A percentile compares a stretch with the other conserved stretches of the same genome.
These are phyloP conservation scores for Bactericera cockerelli DNA, from an alignment of 1,140 invertebrate species.

Conservation along the genomic window DNA sequence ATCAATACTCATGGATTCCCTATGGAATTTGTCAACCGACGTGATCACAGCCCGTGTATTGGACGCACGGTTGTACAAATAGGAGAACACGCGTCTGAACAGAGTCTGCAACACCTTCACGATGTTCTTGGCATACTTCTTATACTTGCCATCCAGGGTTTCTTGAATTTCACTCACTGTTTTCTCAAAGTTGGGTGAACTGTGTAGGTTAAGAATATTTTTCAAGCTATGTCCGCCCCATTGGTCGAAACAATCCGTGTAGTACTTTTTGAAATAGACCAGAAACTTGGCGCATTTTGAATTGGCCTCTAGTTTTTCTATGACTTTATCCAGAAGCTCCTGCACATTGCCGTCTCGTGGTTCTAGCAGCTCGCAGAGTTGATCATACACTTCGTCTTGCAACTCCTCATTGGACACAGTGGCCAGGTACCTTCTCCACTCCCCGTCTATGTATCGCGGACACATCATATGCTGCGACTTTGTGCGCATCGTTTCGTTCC, in stretches of 20 bases:
- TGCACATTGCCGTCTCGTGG: not conserved
- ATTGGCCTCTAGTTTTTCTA: not conserved
- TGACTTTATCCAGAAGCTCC: not conserved
- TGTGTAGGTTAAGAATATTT: not conserved
- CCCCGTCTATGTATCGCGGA: not conserved
- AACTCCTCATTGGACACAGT: not conserved
- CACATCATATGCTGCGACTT: conserved; percentile 1
- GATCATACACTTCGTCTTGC: not conserved
- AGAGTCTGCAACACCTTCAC: not conserved
- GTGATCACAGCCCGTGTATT: not conserved
- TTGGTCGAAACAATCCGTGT: not conserved
- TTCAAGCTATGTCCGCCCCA: not conserved
- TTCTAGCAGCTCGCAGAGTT: not conserved
- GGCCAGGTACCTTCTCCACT: not conserved
- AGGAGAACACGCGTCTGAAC: not conserved
- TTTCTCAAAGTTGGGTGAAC: not conserved
- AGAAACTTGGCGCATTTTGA: not conserved
- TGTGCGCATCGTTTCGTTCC: not conserved
- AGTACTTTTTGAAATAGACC: not conserved
- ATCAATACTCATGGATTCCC: not conserved
- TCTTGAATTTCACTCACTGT: not conserved
- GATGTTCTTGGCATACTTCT: not conserved
- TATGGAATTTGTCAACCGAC: not conserved
- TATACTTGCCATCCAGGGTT: not conserved
- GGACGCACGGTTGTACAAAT: not conserved